phyloP scores from a whole-genome alignment of 1,140 invertebrate species.

The Drosophila azteca region DNA sequence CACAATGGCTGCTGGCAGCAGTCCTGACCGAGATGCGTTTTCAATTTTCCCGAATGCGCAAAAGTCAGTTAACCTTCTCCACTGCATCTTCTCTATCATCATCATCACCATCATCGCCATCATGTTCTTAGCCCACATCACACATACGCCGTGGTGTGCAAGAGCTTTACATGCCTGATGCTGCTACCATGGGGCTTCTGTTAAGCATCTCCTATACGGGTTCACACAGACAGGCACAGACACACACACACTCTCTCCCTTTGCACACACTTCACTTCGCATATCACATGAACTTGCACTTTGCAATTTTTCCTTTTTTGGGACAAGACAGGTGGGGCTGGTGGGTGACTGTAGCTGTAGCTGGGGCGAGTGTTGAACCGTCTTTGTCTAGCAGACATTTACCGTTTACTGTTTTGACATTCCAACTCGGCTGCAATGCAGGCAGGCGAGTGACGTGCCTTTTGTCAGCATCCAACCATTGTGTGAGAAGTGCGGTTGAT shows the following conservation, averaged over 20 bases:
- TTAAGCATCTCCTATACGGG: conserved; percentile 17
- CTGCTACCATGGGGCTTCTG: conserved; percentile 37
- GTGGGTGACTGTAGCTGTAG: not conserved
- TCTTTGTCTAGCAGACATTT: conserved; percentile 71
- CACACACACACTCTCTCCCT: conserved; percentile 6
- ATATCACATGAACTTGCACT: conserved; percentile 80
- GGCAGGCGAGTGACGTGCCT: conserved; percentile 55
- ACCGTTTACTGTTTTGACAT: conserved; percentile 75
- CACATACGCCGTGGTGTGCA: conserved; percentile 52
- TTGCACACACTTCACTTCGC: conserved; percentile 61
- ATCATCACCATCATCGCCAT: conserved; percentile 23
- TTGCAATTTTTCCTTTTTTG: conserved; percentile 60
- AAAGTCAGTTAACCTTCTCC: conserved; percentile 46
- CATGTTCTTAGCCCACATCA: conserved; percentile 33
- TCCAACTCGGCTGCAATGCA: conserved; percentile 59
- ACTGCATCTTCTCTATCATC: conserved; percentile 1
- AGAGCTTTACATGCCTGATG: conserved; percentile 15
- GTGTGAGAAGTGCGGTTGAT: conserved; percentile 49
- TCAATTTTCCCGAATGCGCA: conserved; percentile 48
- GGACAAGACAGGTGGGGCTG: conserved; percentile 38
- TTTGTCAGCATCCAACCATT: conserved; percentile 55
- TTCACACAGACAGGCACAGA: conserved; percentile 7
- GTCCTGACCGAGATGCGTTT: conserved; percentile 21
- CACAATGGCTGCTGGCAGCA: conserved; percentile 24
- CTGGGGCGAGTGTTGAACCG: conserved; percentile 22